These are phyloP conservation scores for Pseudochromis fuscus DNA, from an alignment of 2,797 vertebrate genomes.

Conservation along the genomic window DNA sequence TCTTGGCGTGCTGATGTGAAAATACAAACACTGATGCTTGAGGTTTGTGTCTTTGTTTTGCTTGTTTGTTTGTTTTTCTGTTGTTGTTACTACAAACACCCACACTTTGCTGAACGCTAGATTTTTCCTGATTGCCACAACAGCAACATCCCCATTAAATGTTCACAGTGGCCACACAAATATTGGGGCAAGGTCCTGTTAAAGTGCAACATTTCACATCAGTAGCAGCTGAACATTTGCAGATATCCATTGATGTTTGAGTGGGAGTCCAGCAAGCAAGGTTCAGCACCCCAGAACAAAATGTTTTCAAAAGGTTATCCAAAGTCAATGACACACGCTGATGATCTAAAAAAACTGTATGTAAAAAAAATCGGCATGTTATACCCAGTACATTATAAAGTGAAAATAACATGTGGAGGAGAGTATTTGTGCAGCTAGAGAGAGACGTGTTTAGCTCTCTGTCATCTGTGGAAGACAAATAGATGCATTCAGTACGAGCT, in stretches of 20 bases:
- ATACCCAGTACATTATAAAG: neutral
- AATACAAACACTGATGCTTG: neutral
- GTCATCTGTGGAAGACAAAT: constrained; percentile 51
- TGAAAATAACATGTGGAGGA: neutral
- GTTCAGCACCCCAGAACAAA: neutral
- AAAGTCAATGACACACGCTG: neutral
- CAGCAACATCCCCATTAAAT: neutral
- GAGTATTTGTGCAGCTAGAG: neutral
- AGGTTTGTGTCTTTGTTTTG: neutral
- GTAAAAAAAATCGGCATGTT: neutral
- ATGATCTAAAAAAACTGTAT: neutral
- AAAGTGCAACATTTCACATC: neutral
- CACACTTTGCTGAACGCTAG: neutral
- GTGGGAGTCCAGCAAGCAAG: neutral
- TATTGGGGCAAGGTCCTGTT: neutral
- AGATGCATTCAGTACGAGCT: constrained; percentile 44
- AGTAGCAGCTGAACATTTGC: neutral
- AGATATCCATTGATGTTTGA: neutral
- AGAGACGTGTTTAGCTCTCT: constrained; percentile 34
- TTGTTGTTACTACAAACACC: neutral
- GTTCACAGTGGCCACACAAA: neutral
- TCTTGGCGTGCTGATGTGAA: neutral
- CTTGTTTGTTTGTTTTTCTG: neutral
- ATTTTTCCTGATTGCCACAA: neutral
- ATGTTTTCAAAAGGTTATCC: neutral